These are phyloP conservation scores for Lutraria rhynchaena DNA, from an alignment of 1,140 invertebrate species.

Conservation along the genomic window DNA sequence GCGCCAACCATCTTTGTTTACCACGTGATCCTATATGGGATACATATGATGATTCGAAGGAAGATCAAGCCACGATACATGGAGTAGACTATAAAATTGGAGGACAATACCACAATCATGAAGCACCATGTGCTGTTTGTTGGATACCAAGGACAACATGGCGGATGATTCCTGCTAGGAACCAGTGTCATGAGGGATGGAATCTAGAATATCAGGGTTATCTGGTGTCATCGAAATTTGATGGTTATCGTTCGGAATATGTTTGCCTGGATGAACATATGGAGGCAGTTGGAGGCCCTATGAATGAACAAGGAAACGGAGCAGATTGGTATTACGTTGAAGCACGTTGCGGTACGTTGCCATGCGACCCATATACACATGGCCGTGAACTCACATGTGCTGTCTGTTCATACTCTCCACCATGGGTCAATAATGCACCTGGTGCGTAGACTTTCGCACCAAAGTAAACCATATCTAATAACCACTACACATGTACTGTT, in stretches of 20 bases:
- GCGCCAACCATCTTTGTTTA: background rate
- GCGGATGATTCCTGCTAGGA: background rate
- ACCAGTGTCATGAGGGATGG: background rate
- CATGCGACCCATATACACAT: background rate
- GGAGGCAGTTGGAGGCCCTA: background rate
- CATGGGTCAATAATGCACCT: too few relatives aligned
- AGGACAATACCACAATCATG: background rate
- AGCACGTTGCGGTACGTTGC: background rate
- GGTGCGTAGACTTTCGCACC: too few relatives aligned
- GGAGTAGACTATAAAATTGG: background rate
- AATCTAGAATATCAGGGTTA: too few relatives aligned
- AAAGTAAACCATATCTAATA: too few relatives aligned
- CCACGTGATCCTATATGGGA: constrained; percentile 3
- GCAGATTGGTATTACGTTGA: background rate
- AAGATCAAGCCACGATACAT: background rate
- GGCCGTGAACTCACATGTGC: constrained; percentile 9
- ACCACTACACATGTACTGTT: too few relatives aligned
- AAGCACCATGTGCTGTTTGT: constrained; percentile 61
- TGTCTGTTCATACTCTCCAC: background rate
- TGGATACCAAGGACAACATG: background rate
- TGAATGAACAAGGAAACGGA: background rate
- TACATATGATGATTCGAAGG: background rate
- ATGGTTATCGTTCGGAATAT: too few relatives aligned
- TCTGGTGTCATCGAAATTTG: too few relatives aligned
- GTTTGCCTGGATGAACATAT: background rate